Conservation (phyloP, 2,113 vertebrate species). For the Callopanchax toddi region DNA sequence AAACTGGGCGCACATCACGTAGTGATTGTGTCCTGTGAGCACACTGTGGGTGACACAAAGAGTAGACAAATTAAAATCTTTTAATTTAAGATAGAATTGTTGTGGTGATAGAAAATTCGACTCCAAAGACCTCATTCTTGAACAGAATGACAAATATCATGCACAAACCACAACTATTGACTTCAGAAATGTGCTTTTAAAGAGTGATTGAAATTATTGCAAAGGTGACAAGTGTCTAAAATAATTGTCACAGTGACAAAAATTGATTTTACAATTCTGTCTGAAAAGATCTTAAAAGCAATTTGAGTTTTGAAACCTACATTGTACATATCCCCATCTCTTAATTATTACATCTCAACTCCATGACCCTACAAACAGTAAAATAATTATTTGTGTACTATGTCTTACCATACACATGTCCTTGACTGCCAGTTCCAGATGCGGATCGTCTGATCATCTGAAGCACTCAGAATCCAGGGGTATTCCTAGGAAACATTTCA, state of each 20-base stretch:
- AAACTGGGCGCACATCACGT: conserved; percentile 98
- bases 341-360: no score
- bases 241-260: no score
- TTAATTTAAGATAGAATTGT: background rate
- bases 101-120: background rate
- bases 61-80: background rate
- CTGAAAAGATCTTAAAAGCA: background rate
- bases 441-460: conserved; percentile 96
- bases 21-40: conserved; percentile 96
- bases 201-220: no score
- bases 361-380: background rate
- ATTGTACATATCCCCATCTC: no score
- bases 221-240: no score
- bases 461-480: conserved; percentile 96
- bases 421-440: conserved; percentile 99
- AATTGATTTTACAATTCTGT: no score
- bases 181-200: no score
- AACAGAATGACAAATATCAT: no score
- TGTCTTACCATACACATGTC: conserved; percentile 93
- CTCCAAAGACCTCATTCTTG: no score
- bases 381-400: background rate
- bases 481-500: conserved; percentile 83
- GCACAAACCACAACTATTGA: no score
- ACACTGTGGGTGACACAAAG: conserved; percentile 79
- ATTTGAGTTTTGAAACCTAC: background rate